Evolutionary conservation across 2,888 invertebrate species (phyloP).

Genomic region (Dynastes hyllus): DNA sequence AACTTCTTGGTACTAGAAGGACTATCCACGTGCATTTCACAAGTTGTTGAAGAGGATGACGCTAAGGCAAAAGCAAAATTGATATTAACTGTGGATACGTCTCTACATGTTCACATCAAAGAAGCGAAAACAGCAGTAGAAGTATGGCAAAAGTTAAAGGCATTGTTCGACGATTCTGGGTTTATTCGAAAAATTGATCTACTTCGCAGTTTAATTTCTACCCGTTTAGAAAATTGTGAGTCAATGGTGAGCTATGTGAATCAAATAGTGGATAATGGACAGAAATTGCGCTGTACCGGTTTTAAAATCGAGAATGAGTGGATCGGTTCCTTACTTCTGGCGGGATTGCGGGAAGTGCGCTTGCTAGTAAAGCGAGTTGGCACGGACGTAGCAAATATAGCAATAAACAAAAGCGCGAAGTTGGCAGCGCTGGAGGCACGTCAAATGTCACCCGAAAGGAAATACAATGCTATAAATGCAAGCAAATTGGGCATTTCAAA

Average conservation of each 20-base stretch:
- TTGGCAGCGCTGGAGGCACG: no score
- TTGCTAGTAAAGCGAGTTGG: no score
- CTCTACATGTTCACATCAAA: background rate
- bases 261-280: background rate
- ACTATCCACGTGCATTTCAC: no score
- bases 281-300: background rate
- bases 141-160: constrained; percentile 56
- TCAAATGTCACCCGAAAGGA: background rate
- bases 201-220: constrained; percentile 1
- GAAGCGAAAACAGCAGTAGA: constrained; percentile 49
- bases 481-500: background rate
- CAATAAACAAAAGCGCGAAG: no score
- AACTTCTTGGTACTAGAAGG: no score
- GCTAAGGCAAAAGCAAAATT: no score
- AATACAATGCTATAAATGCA: background rate
- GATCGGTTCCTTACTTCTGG: background rate
- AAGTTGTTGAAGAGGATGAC: no score
- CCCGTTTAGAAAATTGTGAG: background rate
- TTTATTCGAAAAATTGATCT: constrained; percentile 54
- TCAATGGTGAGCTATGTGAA: background rate
- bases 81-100: background rate
- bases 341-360: background rate
- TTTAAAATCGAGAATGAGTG: background rate
- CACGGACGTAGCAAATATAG: no score
- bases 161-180: constrained; percentile 56